Base-by-base conservation (phyloP, 2,888 invertebrate genomes). In the Quadroppia sp. region DNA sequence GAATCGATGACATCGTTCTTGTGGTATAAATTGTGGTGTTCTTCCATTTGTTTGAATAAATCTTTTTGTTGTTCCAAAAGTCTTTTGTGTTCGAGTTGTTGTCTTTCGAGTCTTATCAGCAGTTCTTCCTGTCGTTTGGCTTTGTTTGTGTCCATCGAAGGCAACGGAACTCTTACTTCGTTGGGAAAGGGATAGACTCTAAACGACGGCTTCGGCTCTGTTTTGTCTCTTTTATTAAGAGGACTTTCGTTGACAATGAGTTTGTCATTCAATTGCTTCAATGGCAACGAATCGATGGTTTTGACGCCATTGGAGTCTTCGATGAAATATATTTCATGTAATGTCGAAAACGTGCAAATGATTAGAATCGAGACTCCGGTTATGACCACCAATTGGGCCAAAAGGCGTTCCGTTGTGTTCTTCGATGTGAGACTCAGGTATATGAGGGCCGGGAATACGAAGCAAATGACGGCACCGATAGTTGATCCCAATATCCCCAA, bases 401-500 rank as follows among this genome's bases (percentile, higher is more conserved):
- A 79, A 7, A 90, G 81, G 78, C 90, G 86, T 81, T 94, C 94
- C 78, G 89, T 91, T 0, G 92, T 91, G 77, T 90, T 88, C 82
- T 92, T 93, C 64, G 88, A 88, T 13, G 91, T 90, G 76, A 94
- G 87, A 77, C 89, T 88, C 42, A 94, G 87, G 82, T 94, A 96
- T 81, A 94, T 91, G 0, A 91, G 87, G 0, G 95, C 91, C 0
- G 98, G 98, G 80, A 96, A 91, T 80, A 97, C 89, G 45, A 95
- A 88, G 80, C 96, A 96, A 78, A 98, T 90, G 78, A 93, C 87
- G 17, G 94, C 90, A 0, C 98, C 98, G 79, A 96, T 94, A 0
- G 97, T 96, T 1, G 97, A 93, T 0, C 98, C 98, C 48, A 94
- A 89, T 45, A 98, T 84, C 0, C 96, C 96, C 75, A 99, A 86